Conservation (phyloP, 92 coral and sea anemone genomes). For the Virgularia gustaviana region DNA sequence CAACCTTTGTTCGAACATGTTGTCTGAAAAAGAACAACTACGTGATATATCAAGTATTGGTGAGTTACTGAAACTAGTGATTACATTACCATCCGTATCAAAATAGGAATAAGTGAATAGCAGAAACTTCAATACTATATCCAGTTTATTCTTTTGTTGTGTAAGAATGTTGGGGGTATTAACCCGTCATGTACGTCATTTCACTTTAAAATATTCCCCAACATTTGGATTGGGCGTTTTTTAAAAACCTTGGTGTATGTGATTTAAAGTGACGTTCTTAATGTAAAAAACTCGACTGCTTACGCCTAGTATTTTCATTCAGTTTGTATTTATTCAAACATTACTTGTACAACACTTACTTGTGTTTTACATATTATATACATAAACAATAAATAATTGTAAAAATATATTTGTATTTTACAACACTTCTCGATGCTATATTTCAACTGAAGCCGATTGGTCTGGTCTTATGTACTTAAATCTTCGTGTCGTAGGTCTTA, state of each 20-base stretch:
- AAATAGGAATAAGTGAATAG: not conserved
- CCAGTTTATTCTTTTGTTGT: not conserved
- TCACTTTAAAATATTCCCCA: too few relatives aligned
- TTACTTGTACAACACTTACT: too few relatives aligned
- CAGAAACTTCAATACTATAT: not conserved
- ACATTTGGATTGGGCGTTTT: too few relatives aligned
- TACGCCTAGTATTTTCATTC: too few relatives aligned
- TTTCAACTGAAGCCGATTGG: not conserved
- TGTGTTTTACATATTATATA: too few relatives aligned
- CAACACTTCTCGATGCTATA: not conserved
- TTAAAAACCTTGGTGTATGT: too few relatives aligned
- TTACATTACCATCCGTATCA: not conserved
- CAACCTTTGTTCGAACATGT: slow-evolving; percentile 87
- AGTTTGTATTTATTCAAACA: too few relatives aligned
- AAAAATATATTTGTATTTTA: not conserved
- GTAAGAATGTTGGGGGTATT: too few relatives aligned
- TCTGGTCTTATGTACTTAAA: not conserved
- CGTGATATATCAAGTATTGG: slow-evolving; percentile 93
- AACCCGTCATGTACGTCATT: too few relatives aligned
- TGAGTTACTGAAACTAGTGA: not conserved
- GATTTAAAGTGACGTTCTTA: too few relatives aligned
- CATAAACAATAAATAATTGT: too few relatives aligned
- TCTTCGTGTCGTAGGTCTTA: slow-evolving; percentile 77
- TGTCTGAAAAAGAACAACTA: slow-evolving; percentile 91
- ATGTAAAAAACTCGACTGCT: too few relatives aligned